Percentiles rank a stretch among this genome's conserved stretches.
Conservation (phyloP, 2,797 vertebrate genomes). For the Synanceia verrucosa region DNA sequence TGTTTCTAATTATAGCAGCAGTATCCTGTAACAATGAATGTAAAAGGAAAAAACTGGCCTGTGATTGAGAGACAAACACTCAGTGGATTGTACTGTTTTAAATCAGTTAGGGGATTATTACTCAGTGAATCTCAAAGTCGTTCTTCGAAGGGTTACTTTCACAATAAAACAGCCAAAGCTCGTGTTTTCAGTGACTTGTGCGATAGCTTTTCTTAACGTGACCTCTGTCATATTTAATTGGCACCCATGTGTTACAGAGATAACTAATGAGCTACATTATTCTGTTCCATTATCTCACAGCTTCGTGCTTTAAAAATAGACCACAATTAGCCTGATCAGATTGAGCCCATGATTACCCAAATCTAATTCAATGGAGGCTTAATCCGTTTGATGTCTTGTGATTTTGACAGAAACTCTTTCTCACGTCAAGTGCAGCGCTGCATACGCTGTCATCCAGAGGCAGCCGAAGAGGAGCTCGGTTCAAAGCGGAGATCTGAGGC, state of each 20-base stretch:
- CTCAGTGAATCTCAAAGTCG: not conserved
- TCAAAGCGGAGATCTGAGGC: conserved; percentile 18
- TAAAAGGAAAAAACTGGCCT: conserved; percentile 43
- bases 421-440: conserved; percentile 21
- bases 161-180: not conserved
- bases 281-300: conserved; percentile 31
- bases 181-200: conserved; percentile 1
- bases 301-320: conserved; percentile 37
- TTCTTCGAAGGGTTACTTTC: not conserved
- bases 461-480: not conserved
- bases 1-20: conserved; percentile 51
- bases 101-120: not conserved
- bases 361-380: conserved; percentile 26
- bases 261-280: conserved; percentile 28
- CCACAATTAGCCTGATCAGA: conserved; percentile 45
- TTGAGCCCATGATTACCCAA: conserved; percentile 28
- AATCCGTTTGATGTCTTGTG: conserved; percentile 32
- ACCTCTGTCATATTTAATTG: conserved; percentile 20
- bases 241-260: not conserved
- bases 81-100: not conserved
- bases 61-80: conserved; percentile 17
- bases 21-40: conserved; percentile 25
- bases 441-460: conserved; percentile 9
- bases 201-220: not conserved
- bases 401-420: conserved; percentile 37